phyloP scores from a whole-genome alignment of 2,888 invertebrate genomes.

The Acrobasis consociella region DNA sequence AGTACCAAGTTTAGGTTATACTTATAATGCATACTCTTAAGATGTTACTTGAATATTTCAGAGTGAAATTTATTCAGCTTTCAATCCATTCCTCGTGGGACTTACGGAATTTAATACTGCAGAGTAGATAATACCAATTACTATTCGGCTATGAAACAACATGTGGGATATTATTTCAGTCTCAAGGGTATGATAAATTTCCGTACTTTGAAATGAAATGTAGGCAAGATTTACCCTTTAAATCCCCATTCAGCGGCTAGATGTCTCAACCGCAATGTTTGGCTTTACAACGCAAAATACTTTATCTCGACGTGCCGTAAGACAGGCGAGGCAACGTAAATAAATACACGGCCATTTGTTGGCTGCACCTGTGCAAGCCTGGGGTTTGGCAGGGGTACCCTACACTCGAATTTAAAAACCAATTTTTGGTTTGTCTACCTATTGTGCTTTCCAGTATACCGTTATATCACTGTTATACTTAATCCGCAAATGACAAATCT shows the following conservation, averaged over 20 bases:
- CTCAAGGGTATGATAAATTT: not conserved
- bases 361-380: not conserved
- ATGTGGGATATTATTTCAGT: conserved; percentile 3
- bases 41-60: not conserved
- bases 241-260: not conserved
- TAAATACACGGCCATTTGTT: not conserved
- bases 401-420: not conserved
- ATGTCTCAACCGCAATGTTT: not conserved
- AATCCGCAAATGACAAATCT: too few species aligned
- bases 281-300: not conserved
- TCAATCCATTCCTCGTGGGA: not conserved
- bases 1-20: too few species aligned
- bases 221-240: not conserved
- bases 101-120: not conserved
- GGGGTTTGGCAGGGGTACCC: not conserved
- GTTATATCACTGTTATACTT: too few species aligned
- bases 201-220: not conserved
- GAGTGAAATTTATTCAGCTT: not conserved
- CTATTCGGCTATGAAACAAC: not conserved
- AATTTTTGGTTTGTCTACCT: too few species aligned
- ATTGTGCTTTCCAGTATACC: too few species aligned
- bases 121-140: conserved; percentile 1
- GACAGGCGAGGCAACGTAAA: not conserved
- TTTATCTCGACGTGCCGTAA: not conserved
- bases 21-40: too few species aligned